Base-by-base conservation (phyloP, 2,888 invertebrate species). In the Ommatoiulus sabulosus region DNA sequence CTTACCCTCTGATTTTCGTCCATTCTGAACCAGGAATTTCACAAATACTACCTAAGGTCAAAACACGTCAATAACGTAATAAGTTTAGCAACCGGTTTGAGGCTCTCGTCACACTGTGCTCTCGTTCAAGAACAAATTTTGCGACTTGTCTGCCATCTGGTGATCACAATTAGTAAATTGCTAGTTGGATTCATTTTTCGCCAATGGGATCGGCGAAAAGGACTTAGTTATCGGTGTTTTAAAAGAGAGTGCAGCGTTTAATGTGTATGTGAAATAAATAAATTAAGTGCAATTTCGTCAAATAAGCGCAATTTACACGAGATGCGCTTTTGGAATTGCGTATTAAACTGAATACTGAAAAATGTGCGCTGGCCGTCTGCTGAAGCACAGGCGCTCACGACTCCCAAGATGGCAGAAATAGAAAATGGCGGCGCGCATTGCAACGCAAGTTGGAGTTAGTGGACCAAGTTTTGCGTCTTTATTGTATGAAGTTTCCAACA, bases 391-490 rank as follows among this genome's bases (percentile, higher is more conserved):
- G 12, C 12, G 4, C 57, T 15, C 12, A 15, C 57, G 24, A 44
- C 43, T 84, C 43, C 24, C 84, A 84, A 84, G 12, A 84, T 44
- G 84, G 44, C 84, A 20, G 15, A 84, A 84, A 1, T 87, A 4
- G 0, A 87, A 44, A 87, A 48, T 44, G 87, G 87, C 44, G 87
- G 46, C 87, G 1, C 24, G 46, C 87, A n/a, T 44, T 15, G 46
- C 12, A 20, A 15, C 44, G 91, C 7, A 90, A n/a, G 86, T 86
- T 43, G 87, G 52, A 35, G 86, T 89, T 35, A 52, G 52, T 44
- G 89, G 89, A 2, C 57, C 89, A 48, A 35, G 57, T 20, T 87
- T 88, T 35, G 87, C 89, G n/a, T 84, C 85, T 44, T n/a, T 89
- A 80, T 89, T 88, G 84, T 87, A 87, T 87, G 89, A 89, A 46